phyloP scores from a whole-genome alignment of 1,140 invertebrate species.

The Drosophila truncata region DNA sequence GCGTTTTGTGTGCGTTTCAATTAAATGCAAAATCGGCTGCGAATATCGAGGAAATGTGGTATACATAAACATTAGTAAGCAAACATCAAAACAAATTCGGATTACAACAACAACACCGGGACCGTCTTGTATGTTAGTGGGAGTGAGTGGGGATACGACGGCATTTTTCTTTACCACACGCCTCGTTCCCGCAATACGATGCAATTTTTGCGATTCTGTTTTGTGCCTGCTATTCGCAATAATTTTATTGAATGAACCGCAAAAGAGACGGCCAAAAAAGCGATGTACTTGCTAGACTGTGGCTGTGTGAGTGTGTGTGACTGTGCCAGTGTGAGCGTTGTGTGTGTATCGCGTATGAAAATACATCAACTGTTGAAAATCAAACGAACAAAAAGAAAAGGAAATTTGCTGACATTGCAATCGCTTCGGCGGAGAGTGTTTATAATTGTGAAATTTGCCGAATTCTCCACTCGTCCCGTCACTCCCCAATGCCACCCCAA shows the following conservation, averaged over 20 bases:
- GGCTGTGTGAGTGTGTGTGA: conserved; percentile 23
- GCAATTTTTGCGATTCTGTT: conserved; percentile 80
- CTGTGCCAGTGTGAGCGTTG: conserved; percentile 33
- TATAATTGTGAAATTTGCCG: conserved; percentile 42
- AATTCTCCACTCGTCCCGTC: conserved; percentile 17
- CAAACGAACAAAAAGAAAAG: conserved; percentile 8
- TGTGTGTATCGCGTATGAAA: conserved; percentile 56
- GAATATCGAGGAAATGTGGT: conserved; percentile 38
- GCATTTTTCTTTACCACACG: conserved; percentile 75
- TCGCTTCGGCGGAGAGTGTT: conserved; percentile 16
- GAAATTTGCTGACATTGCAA: conserved; percentile 43
- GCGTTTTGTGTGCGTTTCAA: conserved; percentile 63
- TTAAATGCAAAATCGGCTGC: conserved; percentile 59
- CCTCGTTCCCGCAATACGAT: conserved; percentile 65
- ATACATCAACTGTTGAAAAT: conserved; percentile 36
- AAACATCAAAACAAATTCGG: conserved; percentile 56
- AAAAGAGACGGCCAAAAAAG: conserved; percentile 72
- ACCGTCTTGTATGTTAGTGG: conserved; percentile 12
- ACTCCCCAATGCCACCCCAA: conserved; percentile 53
- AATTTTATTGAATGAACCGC: conserved; percentile 80
- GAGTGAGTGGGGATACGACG: conserved; percentile 42
- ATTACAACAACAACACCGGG: conserved; percentile 48
- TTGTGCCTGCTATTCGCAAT: conserved; percentile 77
- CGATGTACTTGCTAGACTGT: conserved; percentile 66
- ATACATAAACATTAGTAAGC: conserved; percentile 13